Base-by-base conservation (phyloP, 2,888 invertebrate species). In the Nephrotoma guestfalica region DNA sequence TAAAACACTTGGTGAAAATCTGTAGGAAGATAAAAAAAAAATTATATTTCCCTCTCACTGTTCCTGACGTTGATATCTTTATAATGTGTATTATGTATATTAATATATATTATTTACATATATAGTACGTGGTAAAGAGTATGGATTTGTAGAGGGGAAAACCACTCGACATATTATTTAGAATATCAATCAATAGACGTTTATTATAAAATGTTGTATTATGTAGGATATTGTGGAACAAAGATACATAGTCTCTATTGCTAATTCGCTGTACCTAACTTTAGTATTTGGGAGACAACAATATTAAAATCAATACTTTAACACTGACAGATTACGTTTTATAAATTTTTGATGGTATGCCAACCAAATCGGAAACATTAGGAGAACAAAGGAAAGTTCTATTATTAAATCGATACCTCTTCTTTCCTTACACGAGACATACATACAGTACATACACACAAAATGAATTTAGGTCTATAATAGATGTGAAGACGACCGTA, bases 1-100 rank as follows among this genome's bases (percentile, higher is more conserved):
- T 83, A 89, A 88, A 30, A 89, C 89, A 86, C 89, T 89, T 4
- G 88, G 89, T 40, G 89, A 89, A 87, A 89, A 89, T 86, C 89
- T 89, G 87, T 42, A 87, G 87, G 86, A 86, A 51, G 57, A 86
- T 51, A 40, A 18, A 42, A 86, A n/a, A 84, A 11, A 41, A 41
- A 41, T 84, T 85, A 42, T 85, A 45, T 85, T n/a, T n/a, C 4
- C n/a, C 7, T 71, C 71, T n/a, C 18, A 47, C 18, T 71, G 71
- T 30, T 71, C 9, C 11, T 71, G 71, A 30, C 71, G 30, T 71
- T 71, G 30, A 71, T 71, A 3, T 30, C 30, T 71, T 11, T 30
- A 30, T 2, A 30, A 30, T 30, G 3, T 30, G 30, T 30, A 2
- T 30, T 1, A 2, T 30, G 2, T 30, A 30, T 30, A n/a, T n/a